Base-by-base conservation (phyloP, 2,797 vertebrate genomes). In the Clamator glandarius region DNA sequence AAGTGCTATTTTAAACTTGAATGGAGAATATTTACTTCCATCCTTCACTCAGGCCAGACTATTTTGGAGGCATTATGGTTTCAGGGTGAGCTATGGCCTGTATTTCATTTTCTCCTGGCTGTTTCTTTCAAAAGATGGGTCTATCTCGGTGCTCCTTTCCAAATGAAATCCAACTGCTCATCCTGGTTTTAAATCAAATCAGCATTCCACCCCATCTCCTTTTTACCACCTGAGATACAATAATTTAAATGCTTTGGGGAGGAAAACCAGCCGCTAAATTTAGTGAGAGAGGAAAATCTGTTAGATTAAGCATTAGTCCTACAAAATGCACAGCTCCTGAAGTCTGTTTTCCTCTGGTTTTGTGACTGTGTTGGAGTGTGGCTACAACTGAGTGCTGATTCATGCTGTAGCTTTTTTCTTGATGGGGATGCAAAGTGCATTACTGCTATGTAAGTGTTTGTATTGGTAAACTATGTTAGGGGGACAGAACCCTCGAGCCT, bases 11-110 rank as follows among this genome's bases (percentile, higher is more conserved):
- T 85, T 85, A 90, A 84, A 54, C 28, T 61, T 69, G 66, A 91
- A 89, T 89, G 75, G 78, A 64, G 89, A 80, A 83, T 89, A 91
- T 93, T 94, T 96, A 63, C 68, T 89, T 83, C 64, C 46, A 54
- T 70, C 12, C 61, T 90, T 90, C 80, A 89, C 79, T 59, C 81
- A 70, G 64, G 61, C 48, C 55, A 52, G 84, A 61, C 28, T 89
- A 84, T 78, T 92, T 68, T 50, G 46, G 67, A 68, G 91, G 35
- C 44, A 68, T 89, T 89, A 74, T 79, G 59, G 59, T 94, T 87
- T 58, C 86, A 82, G 46, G 50, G 50, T 92, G 84, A 92, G 90
- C 78, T 89, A 74, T 70, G 92, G 66, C 57, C 51, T 63, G 59
- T 52, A 92, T 91, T 90, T 91, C 69, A 90, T 88, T 89, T 95